Evolutionary conservation across 1,140 invertebrate genomes (phyloP).

Genomic region (Agrypnia vestita): DNA sequence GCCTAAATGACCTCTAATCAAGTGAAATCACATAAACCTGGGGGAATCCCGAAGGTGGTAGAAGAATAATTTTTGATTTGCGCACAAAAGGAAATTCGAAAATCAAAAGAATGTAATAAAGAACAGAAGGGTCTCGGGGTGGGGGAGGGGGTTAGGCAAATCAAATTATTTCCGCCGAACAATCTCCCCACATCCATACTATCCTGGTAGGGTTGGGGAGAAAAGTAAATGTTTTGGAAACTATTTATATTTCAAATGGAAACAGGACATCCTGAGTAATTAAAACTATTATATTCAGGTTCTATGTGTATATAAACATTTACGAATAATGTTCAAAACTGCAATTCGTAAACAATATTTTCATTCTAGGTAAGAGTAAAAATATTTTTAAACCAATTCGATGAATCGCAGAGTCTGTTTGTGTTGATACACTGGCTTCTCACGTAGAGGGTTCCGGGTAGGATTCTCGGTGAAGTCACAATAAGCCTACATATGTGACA

Average conservation of each 20-base stretch:
- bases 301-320: too few relatives aligned
- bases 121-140: slow-evolving; percentile 57
- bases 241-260: slow-evolving; percentile 47
- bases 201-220: slow-evolving; percentile 12
- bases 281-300: too few relatives aligned
- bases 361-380: too few relatives aligned
- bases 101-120: slow-evolving; percentile 61
- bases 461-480: too few relatives aligned
- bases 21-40: slow-evolving; percentile 44
- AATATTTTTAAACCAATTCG: too few relatives aligned
- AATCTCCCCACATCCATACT: slow-evolving; percentile 45
- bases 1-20: slow-evolving; percentile 49
- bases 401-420: too few relatives aligned
- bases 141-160: slow-evolving; percentile 46
- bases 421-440: too few relatives aligned
- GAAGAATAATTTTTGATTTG: slow-evolving; percentile 61
- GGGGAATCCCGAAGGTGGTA: slow-evolving; percentile 45
- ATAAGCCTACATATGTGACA: too few relatives aligned
- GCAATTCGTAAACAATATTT: too few relatives aligned
- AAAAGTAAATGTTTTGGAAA: slow-evolving; percentile 51
- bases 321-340: too few relatives aligned
- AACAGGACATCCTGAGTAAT: slow-evolving; percentile 27
- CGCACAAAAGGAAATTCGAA: slow-evolving; percentile 61
- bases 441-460: too few relatives aligned
- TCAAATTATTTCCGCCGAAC: slow-evolving; percentile 59